Conservation (phyloP, 2,888 invertebrate species). For the Steinernema carpocapsae region DNA sequence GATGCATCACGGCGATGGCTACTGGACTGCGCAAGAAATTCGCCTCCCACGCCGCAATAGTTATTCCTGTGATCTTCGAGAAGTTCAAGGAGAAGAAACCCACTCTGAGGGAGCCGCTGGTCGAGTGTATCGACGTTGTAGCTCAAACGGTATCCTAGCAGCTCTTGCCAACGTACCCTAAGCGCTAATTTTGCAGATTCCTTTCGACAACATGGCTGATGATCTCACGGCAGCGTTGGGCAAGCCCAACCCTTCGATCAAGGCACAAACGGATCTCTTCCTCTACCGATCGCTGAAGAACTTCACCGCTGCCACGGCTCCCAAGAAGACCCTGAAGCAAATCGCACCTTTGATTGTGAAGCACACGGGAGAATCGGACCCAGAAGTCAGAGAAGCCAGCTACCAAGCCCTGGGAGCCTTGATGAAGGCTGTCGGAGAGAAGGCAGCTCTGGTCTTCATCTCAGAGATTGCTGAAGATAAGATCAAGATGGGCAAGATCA, state of each 20-base stretch:
- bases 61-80: slow-evolving; percentile 78
- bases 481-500: slow-evolving; percentile 73
- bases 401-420: slow-evolving; percentile 91
- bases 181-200: slow-evolving; percentile 4
- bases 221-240: slow-evolving; percentile 82
- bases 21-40: slow-evolving; percentile 36
- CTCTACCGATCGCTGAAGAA: slow-evolving; percentile 49
- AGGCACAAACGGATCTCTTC: slow-evolving; percentile 69
- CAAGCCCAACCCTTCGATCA: slow-evolving; percentile 72
- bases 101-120: slow-evolving; percentile 74
- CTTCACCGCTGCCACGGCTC: slow-evolving; percentile 65
- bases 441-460: slow-evolving; percentile 67
- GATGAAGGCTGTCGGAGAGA: slow-evolving; percentile 90
- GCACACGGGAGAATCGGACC: slow-evolving; percentile 76
- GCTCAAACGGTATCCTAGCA: background rate
- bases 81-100: slow-evolving; percentile 97
- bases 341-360: slow-evolving; percentile 65
- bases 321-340: slow-evolving; percentile 72
- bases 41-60: slow-evolving; percentile 31
- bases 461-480: slow-evolving; percentile 53
- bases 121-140: background rate
- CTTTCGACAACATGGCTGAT: slow-evolving; percentile 74
- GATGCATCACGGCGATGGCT: slow-evolving; percentile 34
- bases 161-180: background rate
- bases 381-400: slow-evolving; percentile 84